These are phyloP conservation scores for Mylabris phalerata DNA, from an alignment of 1,140 invertebrate genomes.

Conservation along the genomic window DNA sequence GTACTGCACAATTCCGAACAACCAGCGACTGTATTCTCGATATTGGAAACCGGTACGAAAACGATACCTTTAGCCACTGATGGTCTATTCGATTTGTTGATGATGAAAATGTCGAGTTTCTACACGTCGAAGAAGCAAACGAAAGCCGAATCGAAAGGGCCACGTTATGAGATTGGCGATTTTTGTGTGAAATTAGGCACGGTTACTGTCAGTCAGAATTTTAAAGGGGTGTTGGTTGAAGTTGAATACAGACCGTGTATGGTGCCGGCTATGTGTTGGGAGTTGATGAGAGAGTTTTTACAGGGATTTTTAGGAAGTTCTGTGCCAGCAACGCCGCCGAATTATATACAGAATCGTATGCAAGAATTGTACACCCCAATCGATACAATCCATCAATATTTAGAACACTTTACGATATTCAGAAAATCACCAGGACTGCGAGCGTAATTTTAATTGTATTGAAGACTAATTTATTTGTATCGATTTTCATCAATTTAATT, in stretches of 20 bases:
- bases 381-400: conserved; percentile 90
- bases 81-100: conserved; percentile 81
- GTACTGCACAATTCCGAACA: conserved; percentile 93
- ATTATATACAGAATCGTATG: conserved; percentile 64
- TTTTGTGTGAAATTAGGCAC: conserved; percentile 92
- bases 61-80: conserved; percentile 83
- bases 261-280: conserved; percentile 81
- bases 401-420: conserved; percentile 89
- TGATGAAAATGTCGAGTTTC: conserved; percentile 80
- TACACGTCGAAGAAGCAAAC: conserved; percentile 85
- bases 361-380: conserved; percentile 84
- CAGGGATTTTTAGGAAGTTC: conserved; percentile 82
- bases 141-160: conserved; percentile 83
- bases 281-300: conserved; percentile 84
- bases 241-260: conserved; percentile 91
- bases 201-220: conserved; percentile 86
- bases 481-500: too few species aligned
- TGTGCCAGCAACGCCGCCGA: conserved; percentile 56
- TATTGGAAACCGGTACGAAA: conserved; percentile 81
- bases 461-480: not conserved
- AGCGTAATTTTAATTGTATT: conserved; percentile 11
- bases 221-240: conserved; percentile 91
- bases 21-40: conserved; percentile 87
- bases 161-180: conserved; percentile 86
- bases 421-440: conserved; percentile 60